Evolutionary conservation across 2,797 vertebrate species (phyloP).

Genomic region (Zenarchopterus dispar): DNA sequence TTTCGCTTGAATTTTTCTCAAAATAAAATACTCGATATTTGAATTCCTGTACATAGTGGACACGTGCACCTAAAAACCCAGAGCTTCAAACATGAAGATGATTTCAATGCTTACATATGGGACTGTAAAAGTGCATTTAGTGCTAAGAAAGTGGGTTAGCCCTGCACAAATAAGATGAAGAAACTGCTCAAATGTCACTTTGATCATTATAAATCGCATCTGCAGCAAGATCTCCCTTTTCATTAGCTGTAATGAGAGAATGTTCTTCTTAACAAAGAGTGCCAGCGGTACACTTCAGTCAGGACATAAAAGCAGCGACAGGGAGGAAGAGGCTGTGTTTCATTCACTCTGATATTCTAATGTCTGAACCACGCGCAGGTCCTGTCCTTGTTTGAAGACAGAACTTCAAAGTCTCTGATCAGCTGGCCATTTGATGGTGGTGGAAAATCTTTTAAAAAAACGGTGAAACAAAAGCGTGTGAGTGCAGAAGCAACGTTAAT

Average conservation of each 20-base stretch:
- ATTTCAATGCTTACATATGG: neutral
- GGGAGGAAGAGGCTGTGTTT: constrained; percentile 24
- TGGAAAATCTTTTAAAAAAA: constrained; percentile 33
- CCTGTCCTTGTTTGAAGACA: constrained; percentile 19
- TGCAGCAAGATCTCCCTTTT: constrained; percentile 18
- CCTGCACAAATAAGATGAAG: constrained; percentile 18
- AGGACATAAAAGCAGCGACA: constrained; percentile 53
- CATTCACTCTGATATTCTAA: constrained; percentile 70
- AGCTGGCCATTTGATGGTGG: constrained; percentile 45
- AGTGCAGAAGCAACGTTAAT: neutral
- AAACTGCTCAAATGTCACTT: constrained; percentile 28
- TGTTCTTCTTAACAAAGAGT: constrained; percentile 3
- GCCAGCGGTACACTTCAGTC: constrained; percentile 39
- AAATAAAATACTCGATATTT: too few species aligned
- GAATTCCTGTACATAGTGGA: too few species aligned
- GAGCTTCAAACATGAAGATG: neutral
- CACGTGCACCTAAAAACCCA: too few species aligned
- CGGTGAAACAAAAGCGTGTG: constrained; percentile 21
- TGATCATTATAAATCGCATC: constrained; percentile 40
- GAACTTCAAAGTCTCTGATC: constrained; percentile 31
- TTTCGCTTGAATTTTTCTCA: too few species aligned
- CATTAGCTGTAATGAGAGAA: constrained; percentile 24
- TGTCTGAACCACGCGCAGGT: constrained; percentile 54
- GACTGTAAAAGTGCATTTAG: neutral
- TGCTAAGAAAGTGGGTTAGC: neutral